Percentiles rank a stretch among this genome's conserved stretches.
Conservation (phyloP, 2,797 vertebrate species). For the Gadopsis marmoratus region DNA sequence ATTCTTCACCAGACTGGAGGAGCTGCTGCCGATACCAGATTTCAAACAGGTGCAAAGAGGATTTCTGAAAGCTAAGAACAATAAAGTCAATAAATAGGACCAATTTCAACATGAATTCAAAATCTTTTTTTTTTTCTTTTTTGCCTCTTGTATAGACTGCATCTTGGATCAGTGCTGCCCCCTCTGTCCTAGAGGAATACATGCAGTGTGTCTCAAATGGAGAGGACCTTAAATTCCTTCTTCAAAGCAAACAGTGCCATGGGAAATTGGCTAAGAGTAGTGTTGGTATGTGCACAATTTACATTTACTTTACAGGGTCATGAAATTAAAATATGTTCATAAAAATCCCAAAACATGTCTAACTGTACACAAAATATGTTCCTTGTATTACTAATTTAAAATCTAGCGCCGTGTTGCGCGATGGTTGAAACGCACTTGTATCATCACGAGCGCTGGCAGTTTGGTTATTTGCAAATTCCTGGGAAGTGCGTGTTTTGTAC, state of each 20-base stretch:
- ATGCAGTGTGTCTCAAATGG: slow-evolving; percentile 84
- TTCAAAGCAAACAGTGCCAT: slow-evolving; percentile 84
- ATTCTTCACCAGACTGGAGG: slow-evolving; percentile 81
- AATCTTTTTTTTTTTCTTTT: background rate
- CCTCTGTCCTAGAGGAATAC: slow-evolving; percentile 82
- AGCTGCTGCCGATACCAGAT: slow-evolving; percentile 82
- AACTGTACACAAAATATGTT: too few relatives aligned
- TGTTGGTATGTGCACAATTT: slow-evolving; percentile 61
- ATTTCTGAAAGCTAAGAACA: background rate
- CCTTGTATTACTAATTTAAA: too few relatives aligned
- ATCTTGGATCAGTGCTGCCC: slow-evolving; percentile 80
- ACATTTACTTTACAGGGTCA: too few relatives aligned
- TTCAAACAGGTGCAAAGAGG: slow-evolving; percentile 78
- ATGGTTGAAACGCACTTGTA: too few relatives aligned
- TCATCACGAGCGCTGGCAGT: too few relatives aligned
- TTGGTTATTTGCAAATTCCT: too few relatives aligned
- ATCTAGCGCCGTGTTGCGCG: too few relatives aligned
- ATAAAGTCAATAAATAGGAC: background rate
- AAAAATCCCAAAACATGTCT: too few relatives aligned
- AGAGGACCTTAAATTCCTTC: slow-evolving; percentile 83
- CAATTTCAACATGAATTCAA: rapidly evolving
- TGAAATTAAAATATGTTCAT: too few relatives aligned
- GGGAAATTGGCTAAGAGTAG: slow-evolving; percentile 78
- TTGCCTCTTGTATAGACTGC: slow-evolving; percentile 68
- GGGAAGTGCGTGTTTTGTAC: too few relatives aligned